Conservation (phyloP, 2,888 invertebrate genomes). For the Cosmia pyralina region DNA sequence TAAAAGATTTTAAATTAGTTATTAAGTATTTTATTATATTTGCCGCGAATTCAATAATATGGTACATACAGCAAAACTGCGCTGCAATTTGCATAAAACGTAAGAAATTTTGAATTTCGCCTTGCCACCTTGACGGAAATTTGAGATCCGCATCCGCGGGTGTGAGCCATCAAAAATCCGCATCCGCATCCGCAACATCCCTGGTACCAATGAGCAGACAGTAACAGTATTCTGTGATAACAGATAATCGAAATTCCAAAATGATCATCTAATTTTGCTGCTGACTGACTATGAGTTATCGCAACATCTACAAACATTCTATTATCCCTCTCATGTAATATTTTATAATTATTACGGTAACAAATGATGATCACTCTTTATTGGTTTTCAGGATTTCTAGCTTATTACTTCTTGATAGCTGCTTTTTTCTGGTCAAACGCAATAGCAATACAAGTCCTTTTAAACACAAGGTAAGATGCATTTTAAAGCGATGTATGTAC, state of each 20-base stretch:
- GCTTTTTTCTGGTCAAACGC: constrained; percentile 93
- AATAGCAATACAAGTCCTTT: constrained; percentile 92
- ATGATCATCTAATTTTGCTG: background rate
- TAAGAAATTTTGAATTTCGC: too few species aligned
- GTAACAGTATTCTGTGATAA: background rate
- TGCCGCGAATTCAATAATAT: too few species aligned
- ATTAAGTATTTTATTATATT: too few species aligned
- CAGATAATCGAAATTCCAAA: background rate
- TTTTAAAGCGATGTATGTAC: background rate
- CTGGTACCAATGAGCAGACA: background rate
- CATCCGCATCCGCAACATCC: too few species aligned
- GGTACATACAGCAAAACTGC: too few species aligned
- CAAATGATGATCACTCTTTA: background rate
- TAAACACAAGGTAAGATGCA: constrained; percentile 90
- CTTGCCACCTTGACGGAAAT: too few species aligned
- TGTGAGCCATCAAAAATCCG: too few species aligned
- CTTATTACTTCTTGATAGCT: constrained; percentile 90
- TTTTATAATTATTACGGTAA: background rate
- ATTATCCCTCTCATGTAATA: too few species aligned
- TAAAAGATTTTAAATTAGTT: too few species aligned
- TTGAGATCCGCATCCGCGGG: too few species aligned
- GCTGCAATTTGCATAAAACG: too few species aligned
- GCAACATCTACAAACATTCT: background rate
- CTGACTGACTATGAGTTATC: background rate
- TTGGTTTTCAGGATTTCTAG: constrained; percentile 85